A percentile compares a stretch with the other conserved stretches of the same genome.
Conservation (phyloP, 1,140 invertebrate species). For the Drosophila nannoptera region DNA sequence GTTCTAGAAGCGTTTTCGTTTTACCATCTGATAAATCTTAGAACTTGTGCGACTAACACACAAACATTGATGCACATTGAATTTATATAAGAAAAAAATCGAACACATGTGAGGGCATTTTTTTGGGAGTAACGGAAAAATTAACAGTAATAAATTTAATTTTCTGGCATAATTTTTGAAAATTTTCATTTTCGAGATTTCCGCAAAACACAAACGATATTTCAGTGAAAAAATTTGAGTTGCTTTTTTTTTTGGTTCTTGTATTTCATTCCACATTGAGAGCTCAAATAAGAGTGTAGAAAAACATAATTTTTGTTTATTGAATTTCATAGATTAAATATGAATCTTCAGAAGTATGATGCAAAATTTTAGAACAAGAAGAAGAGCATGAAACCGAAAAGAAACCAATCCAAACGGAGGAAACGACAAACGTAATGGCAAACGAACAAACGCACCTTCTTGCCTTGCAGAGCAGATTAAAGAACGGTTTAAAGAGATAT, state of each 20-base stretch:
- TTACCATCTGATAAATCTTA: conserved; percentile 16
- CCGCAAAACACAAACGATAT: conserved; percentile 36
- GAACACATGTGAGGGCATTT: conserved; percentile 17
- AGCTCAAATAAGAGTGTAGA: conserved; percentile 44
- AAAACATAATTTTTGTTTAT: conserved; percentile 18
- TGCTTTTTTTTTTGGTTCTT: too few relatives aligned
- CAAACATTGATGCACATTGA: conserved; percentile 58
- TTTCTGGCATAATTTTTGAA: conserved; percentile 1
- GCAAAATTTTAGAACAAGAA: conserved; percentile 7
- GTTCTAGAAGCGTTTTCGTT: conserved; percentile 34
- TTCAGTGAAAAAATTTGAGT: conserved; percentile 17
- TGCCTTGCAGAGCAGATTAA: conserved; percentile 11
- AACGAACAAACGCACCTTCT: conserved; percentile 66
- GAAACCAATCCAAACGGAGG: conserved; percentile 23
- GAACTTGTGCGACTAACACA: conserved; percentile 63
- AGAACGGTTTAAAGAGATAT: too few relatives aligned
- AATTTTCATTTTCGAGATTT: neutral
- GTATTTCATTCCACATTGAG: conserved; percentile 68
- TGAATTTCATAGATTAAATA: neutral
- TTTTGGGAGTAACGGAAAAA: conserved; percentile 1
- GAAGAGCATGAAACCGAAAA: conserved; percentile 4
- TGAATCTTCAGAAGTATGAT: conserved; percentile 6
- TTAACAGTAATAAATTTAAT: neutral
- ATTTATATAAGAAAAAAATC: conserved; percentile 24
- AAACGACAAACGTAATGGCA: conserved; percentile 62